Conservation (phyloP, 2,797 vertebrate species). For the Nasua narica region DNA sequence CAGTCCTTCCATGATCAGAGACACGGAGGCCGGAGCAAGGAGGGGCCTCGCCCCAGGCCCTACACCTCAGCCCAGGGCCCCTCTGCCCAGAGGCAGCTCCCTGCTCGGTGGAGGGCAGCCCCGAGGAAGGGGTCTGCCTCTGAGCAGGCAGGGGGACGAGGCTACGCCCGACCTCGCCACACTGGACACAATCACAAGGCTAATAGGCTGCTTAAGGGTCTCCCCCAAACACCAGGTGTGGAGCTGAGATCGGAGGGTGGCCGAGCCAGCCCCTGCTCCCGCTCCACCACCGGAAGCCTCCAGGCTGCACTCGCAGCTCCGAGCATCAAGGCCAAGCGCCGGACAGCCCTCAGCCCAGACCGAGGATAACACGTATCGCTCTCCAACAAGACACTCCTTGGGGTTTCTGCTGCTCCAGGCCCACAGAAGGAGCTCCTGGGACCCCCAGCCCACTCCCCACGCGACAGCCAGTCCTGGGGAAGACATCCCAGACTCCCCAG, state of each 20-base stretch:
- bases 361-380: too few relatives aligned
- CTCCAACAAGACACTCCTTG: background rate
- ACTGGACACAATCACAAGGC: background rate
- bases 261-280: background rate
- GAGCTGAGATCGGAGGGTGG: background rate
- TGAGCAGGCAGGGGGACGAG: background rate
- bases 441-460: background rate
- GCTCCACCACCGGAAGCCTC: rapidly evolving
- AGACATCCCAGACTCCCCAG: background rate
- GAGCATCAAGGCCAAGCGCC: background rate
- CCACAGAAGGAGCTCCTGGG: rapidly evolving
- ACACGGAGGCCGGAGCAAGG: background rate
- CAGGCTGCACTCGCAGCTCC: background rate
- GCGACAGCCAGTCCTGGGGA: rapidly evolving
- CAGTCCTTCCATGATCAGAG: background rate
- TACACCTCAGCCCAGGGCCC: background rate
- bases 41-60: background rate
- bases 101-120: too few relatives aligned
- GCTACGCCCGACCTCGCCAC: background rate
- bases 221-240: background rate
- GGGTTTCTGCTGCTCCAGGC: background rate
- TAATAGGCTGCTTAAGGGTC: background rate
- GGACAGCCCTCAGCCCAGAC: background rate
- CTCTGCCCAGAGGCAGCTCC: background rate
- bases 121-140: too few relatives aligned